Evolutionary conservation across 2,888 invertebrate species (phyloP).

Genomic region (Heliconius charithonia): DNA sequence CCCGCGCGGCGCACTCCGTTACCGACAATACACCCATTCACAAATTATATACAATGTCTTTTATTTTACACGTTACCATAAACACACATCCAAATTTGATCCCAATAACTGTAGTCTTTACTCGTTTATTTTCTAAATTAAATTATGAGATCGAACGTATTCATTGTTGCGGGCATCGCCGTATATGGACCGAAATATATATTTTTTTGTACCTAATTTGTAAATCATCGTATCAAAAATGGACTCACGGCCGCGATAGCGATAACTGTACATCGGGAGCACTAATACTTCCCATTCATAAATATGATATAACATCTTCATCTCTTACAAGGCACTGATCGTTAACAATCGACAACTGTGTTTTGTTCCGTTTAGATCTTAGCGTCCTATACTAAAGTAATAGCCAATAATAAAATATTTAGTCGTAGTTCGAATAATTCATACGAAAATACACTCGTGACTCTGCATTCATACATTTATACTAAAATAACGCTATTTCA

Average conservation of each 20-base stretch:
- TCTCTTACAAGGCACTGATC: slow-evolving; percentile 79
- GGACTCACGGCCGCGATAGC: slow-evolving; percentile 42
- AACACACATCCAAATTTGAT: slow-evolving; percentile 83
- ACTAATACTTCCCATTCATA: slow-evolving; percentile 65
- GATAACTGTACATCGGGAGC: slow-evolving; percentile 43
- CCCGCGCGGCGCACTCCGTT: slow-evolving; percentile 49
- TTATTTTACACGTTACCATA: slow-evolving; percentile 78
- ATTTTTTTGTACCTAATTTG: slow-evolving; percentile 48
- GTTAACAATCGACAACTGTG: slow-evolving; percentile 76
- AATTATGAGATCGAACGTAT: slow-evolving; percentile 83
- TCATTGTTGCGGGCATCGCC: slow-evolving; percentile 76
- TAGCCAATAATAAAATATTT: slow-evolving; percentile 82
- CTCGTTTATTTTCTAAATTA: slow-evolving; percentile 83
- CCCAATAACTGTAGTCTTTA: slow-evolving; percentile 82
- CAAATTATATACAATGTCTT: slow-evolving; percentile 79
- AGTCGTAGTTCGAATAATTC: slow-evolving; percentile 76
- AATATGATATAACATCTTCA: slow-evolving; percentile 72
- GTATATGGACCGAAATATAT: slow-evolving; percentile 59
- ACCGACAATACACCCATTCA: slow-evolving; percentile 79
- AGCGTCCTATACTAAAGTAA: slow-evolving; percentile 75
- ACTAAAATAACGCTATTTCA: slow-evolving; percentile 75
- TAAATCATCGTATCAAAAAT: slow-evolving; percentile 44
- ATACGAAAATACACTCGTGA: slow-evolving; percentile 81
- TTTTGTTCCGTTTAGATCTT: slow-evolving; percentile 71
- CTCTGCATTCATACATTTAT: slow-evolving; percentile 79